Conservation (phyloP, 2,113 vertebrate species). For the Atlantisia rogersi region DNA sequence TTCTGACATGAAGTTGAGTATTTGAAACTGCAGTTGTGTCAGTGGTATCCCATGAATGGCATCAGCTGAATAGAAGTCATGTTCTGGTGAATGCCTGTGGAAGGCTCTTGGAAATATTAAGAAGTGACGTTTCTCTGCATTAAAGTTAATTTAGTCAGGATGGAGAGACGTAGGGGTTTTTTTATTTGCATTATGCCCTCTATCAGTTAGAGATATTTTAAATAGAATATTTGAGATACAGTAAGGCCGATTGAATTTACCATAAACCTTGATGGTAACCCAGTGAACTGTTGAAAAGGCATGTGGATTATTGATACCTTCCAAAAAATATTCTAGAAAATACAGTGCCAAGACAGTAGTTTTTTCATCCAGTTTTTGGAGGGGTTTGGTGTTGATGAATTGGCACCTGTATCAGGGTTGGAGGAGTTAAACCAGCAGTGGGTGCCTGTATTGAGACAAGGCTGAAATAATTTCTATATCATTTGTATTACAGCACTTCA, state of each 20-base stretch:
- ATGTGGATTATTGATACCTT: neutral
- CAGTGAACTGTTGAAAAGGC: neutral
- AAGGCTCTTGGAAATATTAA: neutral
- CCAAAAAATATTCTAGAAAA: neutral
- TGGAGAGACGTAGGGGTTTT: accelerated
- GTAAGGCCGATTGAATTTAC: neutral
- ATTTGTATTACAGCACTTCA: neutral
- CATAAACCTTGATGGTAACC: neutral
- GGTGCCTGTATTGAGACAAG: neutral
- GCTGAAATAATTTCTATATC: neutral
- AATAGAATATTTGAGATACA: neutral
- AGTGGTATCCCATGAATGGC: neutral
- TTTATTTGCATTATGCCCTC: neutral
- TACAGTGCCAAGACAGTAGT: neutral
- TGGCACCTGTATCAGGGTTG: neutral
- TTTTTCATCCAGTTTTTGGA: neutral
- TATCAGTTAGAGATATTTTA: neutral
- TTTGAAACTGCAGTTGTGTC: neutral
- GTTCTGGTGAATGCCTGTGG: neutral
- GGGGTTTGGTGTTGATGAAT: neutral
- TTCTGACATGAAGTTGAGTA: neutral
- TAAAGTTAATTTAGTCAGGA: neutral
- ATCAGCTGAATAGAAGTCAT: neutral
- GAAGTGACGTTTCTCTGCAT: neutral
- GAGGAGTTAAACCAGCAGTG: neutral